Percentiles rank a stretch among this genome's conserved stretches.
Evolutionary conservation across 2,113 vertebrate species (phyloP).

Genomic region (Melanocharis versteri): DNA sequence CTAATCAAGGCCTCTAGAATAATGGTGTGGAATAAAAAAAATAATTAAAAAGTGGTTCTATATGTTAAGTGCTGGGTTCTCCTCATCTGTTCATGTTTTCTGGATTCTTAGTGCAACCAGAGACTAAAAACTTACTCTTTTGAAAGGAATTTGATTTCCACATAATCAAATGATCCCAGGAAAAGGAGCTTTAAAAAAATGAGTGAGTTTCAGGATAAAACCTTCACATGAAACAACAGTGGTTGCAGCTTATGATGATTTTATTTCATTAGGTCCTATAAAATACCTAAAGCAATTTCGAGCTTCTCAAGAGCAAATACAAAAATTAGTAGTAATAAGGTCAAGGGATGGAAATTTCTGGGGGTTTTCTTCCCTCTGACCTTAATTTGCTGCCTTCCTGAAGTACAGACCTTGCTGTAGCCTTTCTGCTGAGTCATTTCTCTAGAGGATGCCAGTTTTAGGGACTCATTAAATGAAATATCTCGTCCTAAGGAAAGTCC

Average conservation of each 20-base stretch:
- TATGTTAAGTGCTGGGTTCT: neutral
- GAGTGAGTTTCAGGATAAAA: neutral
- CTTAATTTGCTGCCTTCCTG: neutral
- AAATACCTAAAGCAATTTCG: neutral
- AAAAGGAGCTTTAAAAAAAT: neutral
- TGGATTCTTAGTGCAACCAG: neutral
- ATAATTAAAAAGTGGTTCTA: rapidly evolving
- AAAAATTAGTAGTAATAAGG: neutral
- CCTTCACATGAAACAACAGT: neutral
- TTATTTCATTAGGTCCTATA: neutral
- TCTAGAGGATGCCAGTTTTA: neutral
- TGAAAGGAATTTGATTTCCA: neutral
- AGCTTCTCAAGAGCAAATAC: neutral
- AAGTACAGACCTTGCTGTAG: neutral
- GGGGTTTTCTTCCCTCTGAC: neutral
- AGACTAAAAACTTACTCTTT: neutral
- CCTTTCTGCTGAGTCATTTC: conserved; percentile 5
- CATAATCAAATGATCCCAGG: neutral
- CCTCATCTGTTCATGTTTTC: neutral
- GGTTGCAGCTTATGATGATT: neutral
- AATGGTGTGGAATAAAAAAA: neutral
- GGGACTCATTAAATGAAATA: neutral
- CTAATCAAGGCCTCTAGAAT: neutral
- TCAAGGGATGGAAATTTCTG: neutral
- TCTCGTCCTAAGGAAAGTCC: neutral